A percentile compares a stretch with the other conserved stretches of the same genome.
Conservation (phyloP, 2,888 invertebrate species). For the Boloria selene region DNA sequence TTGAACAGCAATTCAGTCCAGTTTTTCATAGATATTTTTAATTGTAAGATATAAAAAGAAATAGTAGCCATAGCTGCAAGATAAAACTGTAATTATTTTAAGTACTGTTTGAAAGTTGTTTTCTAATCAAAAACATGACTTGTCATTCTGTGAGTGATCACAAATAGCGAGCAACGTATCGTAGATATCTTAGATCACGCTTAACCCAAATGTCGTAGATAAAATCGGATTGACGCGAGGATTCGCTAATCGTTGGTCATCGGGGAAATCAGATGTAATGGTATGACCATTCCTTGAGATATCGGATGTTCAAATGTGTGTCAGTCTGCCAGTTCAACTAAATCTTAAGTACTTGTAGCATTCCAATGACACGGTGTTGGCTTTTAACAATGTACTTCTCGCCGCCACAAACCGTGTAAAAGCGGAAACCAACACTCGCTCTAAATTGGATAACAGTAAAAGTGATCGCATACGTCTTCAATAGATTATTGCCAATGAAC, state of each 20-base stretch:
- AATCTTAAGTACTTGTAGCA: constrained; percentile 57
- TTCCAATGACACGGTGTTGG: constrained; percentile 65
- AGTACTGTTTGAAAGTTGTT: constrained; percentile 32
- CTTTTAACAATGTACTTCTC: constrained; percentile 69
- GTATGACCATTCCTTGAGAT: constrained; percentile 43
- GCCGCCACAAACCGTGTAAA: constrained; percentile 77
- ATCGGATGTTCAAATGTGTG: constrained; percentile 62
- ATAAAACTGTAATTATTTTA: constrained; percentile 32
- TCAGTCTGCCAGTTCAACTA: constrained; percentile 62
- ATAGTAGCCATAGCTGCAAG: neutral
- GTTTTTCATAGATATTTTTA: constrained; percentile 9
- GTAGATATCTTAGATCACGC: constrained; percentile 63
- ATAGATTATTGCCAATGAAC: constrained; percentile 63
- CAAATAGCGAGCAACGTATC: constrained; percentile 58
- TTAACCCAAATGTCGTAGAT: constrained; percentile 74
- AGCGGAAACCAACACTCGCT: constrained; percentile 77
- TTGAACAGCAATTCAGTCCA: neutral
- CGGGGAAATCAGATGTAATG: constrained; percentile 44
- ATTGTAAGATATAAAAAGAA: constrained; percentile 12
- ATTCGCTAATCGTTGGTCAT: constrained; percentile 61
- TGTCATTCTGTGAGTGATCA: constrained; percentile 67
- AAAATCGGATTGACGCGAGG: constrained; percentile 71
- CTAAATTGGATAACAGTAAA: constrained; percentile 82
- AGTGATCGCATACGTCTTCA: constrained; percentile 78
- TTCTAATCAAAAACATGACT: constrained; percentile 63